Base-by-base conservation (phyloP, 2,797 vertebrate genomes). In the Siniperca obscura region DNA sequence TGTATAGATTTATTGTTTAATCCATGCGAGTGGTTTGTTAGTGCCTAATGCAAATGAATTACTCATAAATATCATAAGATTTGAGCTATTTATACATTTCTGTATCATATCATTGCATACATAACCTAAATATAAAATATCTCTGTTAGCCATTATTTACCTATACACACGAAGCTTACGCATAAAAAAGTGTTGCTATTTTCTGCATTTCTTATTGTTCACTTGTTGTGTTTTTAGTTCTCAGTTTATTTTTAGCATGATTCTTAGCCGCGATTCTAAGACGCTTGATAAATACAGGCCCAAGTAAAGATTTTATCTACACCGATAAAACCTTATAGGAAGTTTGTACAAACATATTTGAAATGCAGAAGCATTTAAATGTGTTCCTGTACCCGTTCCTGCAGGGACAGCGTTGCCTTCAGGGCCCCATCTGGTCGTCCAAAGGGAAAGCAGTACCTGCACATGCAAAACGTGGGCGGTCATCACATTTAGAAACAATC, bases 381-480 rank as follows among this genome's bases (percentile, higher is more conserved):
- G 78, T 25, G 76, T 57, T 66, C 1, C 92, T 94, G 78, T 96
- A 99, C 98, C 96, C 98, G 95, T 94, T 99, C 98, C 85, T 98
- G 96, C 88, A 99, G 95, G 12, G 98, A 98, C 44, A 99, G 96
- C 2, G 97, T 99, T 57, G 98, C 98, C 96, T 98, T 99, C 81
- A 99, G 95, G 87, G 98, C 97, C 92, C 98, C 98, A 95, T 99
- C 98, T 87, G 98, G 98, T 90, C 98, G 96, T 86, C 98, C 98
- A 83, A 99, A 99, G 59, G 98, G 98, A 90, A 99, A 99, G 90
- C 98, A 99, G 86, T 99, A 99, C 92, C 98, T 99, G 94, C 82
- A 82, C 84, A 90, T 73, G 80, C 64, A 88, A 79, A 87, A 89
- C 7, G 52, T 73, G 72, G 86, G 84, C 66, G 57, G 75, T 55